Evolutionary conservation across 2,113 vertebrate species (phyloP).

Genomic region (Casuarius casuarius): DNA sequence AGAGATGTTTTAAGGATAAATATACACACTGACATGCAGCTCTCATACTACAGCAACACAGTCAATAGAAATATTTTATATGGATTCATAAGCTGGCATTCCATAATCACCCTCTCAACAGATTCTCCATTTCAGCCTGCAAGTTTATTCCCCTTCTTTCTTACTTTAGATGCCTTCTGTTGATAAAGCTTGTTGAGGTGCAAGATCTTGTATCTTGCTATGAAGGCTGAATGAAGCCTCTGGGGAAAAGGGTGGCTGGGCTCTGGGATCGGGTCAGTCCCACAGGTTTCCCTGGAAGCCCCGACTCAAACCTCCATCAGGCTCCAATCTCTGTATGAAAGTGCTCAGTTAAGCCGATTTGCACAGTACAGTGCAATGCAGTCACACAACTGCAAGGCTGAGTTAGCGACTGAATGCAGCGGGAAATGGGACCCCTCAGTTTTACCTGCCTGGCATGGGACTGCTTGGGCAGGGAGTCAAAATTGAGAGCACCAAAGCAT

Average conservation of each 20-base stretch:
- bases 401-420: not conserved
- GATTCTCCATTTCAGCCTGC: not conserved
- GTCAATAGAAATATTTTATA: not conserved
- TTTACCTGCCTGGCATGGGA: not conserved
- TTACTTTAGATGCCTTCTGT: not conserved
- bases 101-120: not conserved
- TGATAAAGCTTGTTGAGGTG: not conserved
- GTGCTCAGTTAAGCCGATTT: not conserved
- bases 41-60: not conserved
- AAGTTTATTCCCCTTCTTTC: not conserved
- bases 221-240: not conserved
- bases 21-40: not conserved
- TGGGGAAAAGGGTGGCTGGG: not conserved
- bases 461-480: not conserved
- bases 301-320: not conserved
- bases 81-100: not conserved
- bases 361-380: not conserved
- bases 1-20: not conserved
- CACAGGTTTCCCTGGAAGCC: not conserved
- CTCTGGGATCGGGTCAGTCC: not conserved
- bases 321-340: rapidly evolving
- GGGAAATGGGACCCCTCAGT: not conserved
- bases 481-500: not conserved
- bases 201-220: not conserved
- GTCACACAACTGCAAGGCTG: not conserved